phyloP scores from a whole-genome alignment of 2,113 vertebrate genomes.

The Brachyistius frenatus region DNA sequence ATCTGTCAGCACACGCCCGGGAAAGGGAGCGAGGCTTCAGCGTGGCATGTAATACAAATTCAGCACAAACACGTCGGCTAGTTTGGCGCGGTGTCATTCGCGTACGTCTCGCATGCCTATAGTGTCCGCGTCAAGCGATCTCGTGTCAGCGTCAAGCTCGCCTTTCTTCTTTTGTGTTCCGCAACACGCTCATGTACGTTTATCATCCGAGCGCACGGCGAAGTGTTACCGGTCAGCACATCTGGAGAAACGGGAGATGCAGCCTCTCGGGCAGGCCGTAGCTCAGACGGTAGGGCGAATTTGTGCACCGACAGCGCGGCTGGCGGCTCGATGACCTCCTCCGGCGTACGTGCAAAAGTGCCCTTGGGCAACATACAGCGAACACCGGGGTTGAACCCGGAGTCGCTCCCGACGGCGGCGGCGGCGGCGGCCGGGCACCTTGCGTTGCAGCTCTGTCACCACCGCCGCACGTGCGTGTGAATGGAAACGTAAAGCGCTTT shows the following conservation, averaged over 20 bases:
- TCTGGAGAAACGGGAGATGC: not conserved
- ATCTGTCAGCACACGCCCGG: conserved; percentile 34
- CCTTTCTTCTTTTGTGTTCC: conserved; percentile 4
- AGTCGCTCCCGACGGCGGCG: no score
- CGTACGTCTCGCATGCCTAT: not conserved
- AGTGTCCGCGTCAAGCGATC: conserved; percentile 21
- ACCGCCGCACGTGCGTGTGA: no score
- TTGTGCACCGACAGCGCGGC: no score
- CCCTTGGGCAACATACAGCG: no score
- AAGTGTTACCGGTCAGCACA: not conserved
- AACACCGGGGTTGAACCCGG: no score
- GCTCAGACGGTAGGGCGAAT: no score
- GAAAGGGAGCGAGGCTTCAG: conserved; percentile 14
- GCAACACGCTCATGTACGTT: not conserved
- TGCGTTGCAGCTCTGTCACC: no score
- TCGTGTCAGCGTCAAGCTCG: conserved; percentile 18
- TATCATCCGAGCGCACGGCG: not conserved
- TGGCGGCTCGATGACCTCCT: no score
- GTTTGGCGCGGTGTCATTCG: conserved; percentile 7
- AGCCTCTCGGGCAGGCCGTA: not conserved
- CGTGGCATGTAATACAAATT: conserved; percentile 47
- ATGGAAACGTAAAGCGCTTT: no score
- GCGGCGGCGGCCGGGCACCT: no score
- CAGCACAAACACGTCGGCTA: conserved; percentile 22
- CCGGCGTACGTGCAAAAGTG: no score